Conservation (phyloP, 2,113 vertebrate genomes). For the Bubalus kerabau region DNA sequence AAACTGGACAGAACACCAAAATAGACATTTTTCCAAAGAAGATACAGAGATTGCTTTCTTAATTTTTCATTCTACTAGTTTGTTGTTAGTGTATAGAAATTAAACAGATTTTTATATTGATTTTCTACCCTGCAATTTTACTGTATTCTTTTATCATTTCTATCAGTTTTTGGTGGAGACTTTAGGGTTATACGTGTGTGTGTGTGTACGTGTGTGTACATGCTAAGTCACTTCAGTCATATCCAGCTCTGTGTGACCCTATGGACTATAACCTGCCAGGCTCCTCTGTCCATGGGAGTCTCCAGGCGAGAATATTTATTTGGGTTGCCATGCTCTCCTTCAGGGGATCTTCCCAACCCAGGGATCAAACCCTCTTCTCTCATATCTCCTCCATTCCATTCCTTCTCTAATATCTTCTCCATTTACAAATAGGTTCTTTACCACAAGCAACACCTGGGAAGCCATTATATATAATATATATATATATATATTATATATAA, state of each 20-base stretch:
- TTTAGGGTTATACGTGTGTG: background rate
- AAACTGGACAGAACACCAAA: background rate
- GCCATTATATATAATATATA: background rate
- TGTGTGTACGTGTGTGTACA: background rate
- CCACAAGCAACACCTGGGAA: background rate
- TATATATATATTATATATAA: background rate
- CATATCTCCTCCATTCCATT: background rate
- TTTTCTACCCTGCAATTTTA: background rate
- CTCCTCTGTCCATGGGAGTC: background rate
- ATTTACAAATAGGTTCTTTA: background rate
- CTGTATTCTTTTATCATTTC: background rate
- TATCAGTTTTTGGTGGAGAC: background rate
- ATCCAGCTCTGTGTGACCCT: background rate
- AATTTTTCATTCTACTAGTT: background rate
- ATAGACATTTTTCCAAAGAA: background rate
- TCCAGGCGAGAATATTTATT: background rate
- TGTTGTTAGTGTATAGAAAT: background rate
- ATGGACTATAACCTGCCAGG: background rate
- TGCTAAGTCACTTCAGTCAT: background rate
- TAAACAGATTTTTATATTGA: background rate
- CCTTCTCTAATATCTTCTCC: background rate
- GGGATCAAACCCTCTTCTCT: background rate
- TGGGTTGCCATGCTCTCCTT: background rate
- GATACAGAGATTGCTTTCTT: background rate
- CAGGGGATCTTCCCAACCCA: background rate